Evolutionary conservation across 2,888 invertebrate species (phyloP).

Genomic region (Macroteleia sp.): DNA sequence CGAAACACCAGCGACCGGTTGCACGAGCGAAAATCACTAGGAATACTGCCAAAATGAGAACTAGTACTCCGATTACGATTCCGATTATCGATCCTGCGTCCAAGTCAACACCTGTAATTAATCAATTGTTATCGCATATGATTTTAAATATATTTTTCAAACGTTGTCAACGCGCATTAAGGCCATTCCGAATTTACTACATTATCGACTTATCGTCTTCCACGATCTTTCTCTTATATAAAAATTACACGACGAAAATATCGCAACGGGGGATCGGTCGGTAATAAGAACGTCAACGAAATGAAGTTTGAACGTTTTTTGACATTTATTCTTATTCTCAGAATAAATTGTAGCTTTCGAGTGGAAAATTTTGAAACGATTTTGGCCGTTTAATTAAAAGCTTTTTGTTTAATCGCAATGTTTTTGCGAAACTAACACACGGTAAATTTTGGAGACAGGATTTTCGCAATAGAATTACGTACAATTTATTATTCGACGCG

Average conservation of each 20-base stretch:
- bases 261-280: too few relatives aligned
- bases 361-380: conserved; percentile 2
- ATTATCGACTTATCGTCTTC: too few relatives aligned
- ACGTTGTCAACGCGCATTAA: too few relatives aligned
- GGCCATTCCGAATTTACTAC: too few relatives aligned
- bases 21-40: conserved; percentile 90
- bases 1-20: conserved; percentile 94
- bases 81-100: conserved; percentile 91
- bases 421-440: background rate
- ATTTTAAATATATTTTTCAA: too few relatives aligned
- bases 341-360: too few relatives aligned
- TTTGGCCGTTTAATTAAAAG: background rate
- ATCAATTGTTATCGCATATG: background rate
- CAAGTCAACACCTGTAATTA: conserved; percentile 87
- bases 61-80: conserved; percentile 89
- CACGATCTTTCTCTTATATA: too few relatives aligned
- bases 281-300: too few relatives aligned
- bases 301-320: too few relatives aligned
- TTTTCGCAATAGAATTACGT: background rate
- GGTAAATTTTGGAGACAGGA: background rate
- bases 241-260: too few relatives aligned
- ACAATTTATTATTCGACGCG: background rate
- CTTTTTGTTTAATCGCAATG: background rate
- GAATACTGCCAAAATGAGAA: conserved; percentile 87
- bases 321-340: too few relatives aligned